phyloP scores from a whole-genome alignment of 2,888 invertebrate species.

The Philereme transversata region DNA sequence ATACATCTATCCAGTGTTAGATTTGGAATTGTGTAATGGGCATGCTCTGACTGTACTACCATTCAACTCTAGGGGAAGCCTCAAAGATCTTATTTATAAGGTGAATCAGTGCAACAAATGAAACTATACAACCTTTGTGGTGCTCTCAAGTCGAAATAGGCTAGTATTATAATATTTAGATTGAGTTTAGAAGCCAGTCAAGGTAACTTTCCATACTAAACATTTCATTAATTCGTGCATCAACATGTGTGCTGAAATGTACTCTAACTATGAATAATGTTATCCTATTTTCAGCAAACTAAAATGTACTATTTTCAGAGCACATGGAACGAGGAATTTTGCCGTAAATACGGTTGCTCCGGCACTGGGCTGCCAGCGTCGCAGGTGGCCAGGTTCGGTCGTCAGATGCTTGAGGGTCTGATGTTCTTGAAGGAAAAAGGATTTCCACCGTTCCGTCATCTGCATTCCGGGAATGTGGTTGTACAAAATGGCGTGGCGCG shows the following conservation, averaged over 20 bases:
- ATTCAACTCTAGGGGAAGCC: constrained; percentile 92
- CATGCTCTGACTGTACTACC: constrained; percentile 91
- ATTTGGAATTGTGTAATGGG: constrained; percentile 90
- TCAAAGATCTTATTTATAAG: constrained; percentile 95
- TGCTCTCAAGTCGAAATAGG: too few species aligned
- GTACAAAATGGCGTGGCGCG: constrained; percentile 96
- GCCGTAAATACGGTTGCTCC: constrained; percentile 88
- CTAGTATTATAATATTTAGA: too few species aligned
- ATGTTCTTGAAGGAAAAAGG: constrained; percentile 94
- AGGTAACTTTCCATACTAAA: too few species aligned
- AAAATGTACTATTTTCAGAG: constrained; percentile 78
- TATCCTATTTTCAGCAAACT: constrained; percentile 59
- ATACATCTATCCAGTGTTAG: constrained; percentile 95
- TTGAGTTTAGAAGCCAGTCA: too few species aligned
- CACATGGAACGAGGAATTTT: constrained; percentile 92
- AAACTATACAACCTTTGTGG: too few species aligned
- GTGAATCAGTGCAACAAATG: constrained; percentile 53
- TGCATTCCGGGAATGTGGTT: constrained; percentile 96
- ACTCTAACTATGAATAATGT: not conserved
- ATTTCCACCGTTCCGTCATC: constrained; percentile 93
- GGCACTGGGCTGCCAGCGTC: constrained; percentile 89
- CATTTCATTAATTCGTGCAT: too few species aligned
- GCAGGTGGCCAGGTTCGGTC: constrained; percentile 93
- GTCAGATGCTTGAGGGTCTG: constrained; percentile 94
- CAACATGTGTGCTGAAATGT: not conserved